Evolutionary conservation across 1,140 invertebrate genomes (phyloP), one percentile per base, ranked within the genome.

Genomic region (Pseudomyrmex pallidus): DNA sequence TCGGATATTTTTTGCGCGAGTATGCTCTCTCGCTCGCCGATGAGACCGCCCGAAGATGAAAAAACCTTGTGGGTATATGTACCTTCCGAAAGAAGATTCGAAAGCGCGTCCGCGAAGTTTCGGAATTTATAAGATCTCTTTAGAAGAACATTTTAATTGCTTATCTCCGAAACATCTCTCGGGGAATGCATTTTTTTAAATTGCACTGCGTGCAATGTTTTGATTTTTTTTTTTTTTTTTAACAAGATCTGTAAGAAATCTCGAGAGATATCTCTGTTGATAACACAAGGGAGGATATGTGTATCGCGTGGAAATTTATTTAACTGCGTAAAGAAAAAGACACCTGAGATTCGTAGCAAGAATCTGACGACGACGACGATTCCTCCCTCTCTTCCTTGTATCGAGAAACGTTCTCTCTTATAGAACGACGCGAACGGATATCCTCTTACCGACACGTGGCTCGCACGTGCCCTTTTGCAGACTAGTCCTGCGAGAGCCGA

Each of bases 371-470:
- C 46, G 12, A 12, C 46, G 57, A 82, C 35, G 66, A 76, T 83
- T 61, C 54, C 59, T 82, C 70, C 52, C 52, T 72, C 17, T 56
- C 50, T 59, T 70, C 82, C 61, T 85, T 73, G 17, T 61, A 83
- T 76, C 54, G 73, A 84, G 82, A 85, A 35, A 35, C 35, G 59
- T 76, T 80, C 70, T 80, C 70, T 76, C 77, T 83, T 74, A 88
- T 86, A 85, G 85, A 77, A 85, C 85, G 83, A 80, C 64, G 68
- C 74, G 84, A 89, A 92, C 90, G 91, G 92, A 93, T 93, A 93
- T 93, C 93, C 93, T 93, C 93, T 93, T 93, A 93, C 91, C 85
- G 92, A 91, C 92, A 93, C 93, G 93, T 94, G 93, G 87, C 90
- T 74, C 86, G 89, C 92, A 94, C 93, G 93, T 93, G 93, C 90